phyloP scores from a whole-genome alignment of 1,140 invertebrate species.

The Meloidogyne hapla region DNA sequence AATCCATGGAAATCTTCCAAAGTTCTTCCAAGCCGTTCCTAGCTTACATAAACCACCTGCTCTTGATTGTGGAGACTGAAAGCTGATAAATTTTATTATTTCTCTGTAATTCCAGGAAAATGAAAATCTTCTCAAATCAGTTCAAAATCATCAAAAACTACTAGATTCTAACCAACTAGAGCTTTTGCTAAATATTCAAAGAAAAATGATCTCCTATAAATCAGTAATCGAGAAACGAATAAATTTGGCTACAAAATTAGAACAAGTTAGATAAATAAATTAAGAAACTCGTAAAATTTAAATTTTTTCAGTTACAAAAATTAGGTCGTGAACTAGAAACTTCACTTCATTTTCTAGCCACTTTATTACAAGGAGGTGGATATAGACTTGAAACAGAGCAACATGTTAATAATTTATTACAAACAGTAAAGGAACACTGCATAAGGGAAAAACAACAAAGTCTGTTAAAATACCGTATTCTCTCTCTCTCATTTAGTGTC shows the following conservation, averaged over 20 bases:
- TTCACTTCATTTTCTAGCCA: slow-evolving; percentile 49
- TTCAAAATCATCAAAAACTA: slow-evolving; percentile 46
- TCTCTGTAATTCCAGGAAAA: slow-evolving; percentile 30
- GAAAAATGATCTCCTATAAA: neutral
- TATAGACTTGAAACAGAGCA: slow-evolving; percentile 35
- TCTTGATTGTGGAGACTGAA: too few species aligned
- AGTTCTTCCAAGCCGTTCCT: too few species aligned
- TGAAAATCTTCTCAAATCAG: slow-evolving; percentile 10
- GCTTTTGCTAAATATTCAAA: neutral
- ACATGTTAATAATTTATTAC: slow-evolving; percentile 57
- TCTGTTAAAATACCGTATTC: too few species aligned
- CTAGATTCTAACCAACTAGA: slow-evolving; percentile 15
- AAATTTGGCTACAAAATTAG: slow-evolving; percentile 28
- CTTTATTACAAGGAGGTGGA: slow-evolving; percentile 40
- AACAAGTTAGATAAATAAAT: slow-evolving; percentile 24
- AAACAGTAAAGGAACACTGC: slow-evolving; percentile 53
- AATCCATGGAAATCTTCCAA: too few species aligned
- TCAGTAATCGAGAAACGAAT: slow-evolving; percentile 16
- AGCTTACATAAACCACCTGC: too few species aligned
- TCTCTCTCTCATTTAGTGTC: too few species aligned
- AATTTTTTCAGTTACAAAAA: slow-evolving; percentile 37
- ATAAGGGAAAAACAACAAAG: slow-evolving; percentile 40
- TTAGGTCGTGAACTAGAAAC: slow-evolving; percentile 56
- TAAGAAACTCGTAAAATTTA: neutral
- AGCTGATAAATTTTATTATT: neutral